Conservation (phyloP, 2,888 invertebrate species). For the Agrypnus murinus region DNA sequence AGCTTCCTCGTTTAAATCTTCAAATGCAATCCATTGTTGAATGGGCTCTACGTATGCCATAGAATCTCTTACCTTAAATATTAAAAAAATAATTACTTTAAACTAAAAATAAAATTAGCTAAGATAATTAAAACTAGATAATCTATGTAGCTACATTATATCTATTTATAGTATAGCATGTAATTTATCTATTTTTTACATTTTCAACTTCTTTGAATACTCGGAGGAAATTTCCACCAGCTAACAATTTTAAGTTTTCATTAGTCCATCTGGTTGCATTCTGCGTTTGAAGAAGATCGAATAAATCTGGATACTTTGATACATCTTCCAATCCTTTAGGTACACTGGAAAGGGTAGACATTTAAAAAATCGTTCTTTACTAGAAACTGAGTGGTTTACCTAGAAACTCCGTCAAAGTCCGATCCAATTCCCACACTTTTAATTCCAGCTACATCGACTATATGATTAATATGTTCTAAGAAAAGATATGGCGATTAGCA, state of each 20-base stretch:
- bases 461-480: conserved; percentile 66
- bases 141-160: too few relatives aligned
- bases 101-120: too few relatives aligned
- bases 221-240: conserved; percentile 71
- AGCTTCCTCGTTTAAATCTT: conserved; percentile 48
- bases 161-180: too few relatives aligned
- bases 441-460: conserved; percentile 70
- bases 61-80: conserved; percentile 49
- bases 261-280: conserved; percentile 66
- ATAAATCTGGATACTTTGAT: conserved; percentile 80
- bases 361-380: not conserved
- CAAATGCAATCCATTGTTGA: conserved; percentile 51
- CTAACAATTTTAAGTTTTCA: conserved; percentile 70
- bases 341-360: conserved; percentile 71
- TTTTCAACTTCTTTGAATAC: conserved; percentile 69
- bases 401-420: conserved; percentile 65
- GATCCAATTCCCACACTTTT: conserved; percentile 73
- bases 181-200: too few relatives aligned
- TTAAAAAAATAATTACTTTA: conserved; percentile 15
- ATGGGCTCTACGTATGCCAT: conserved; percentile 47
- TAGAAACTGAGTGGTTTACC: conserved; percentile 14
- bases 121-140: too few relatives aligned
- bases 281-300: conserved; percentile 66
- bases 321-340: conserved; percentile 81
- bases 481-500: conserved; percentile 1